phyloP scores from a whole-genome alignment of 1,140 invertebrate genomes.

The Cotesia glomerata region DNA sequence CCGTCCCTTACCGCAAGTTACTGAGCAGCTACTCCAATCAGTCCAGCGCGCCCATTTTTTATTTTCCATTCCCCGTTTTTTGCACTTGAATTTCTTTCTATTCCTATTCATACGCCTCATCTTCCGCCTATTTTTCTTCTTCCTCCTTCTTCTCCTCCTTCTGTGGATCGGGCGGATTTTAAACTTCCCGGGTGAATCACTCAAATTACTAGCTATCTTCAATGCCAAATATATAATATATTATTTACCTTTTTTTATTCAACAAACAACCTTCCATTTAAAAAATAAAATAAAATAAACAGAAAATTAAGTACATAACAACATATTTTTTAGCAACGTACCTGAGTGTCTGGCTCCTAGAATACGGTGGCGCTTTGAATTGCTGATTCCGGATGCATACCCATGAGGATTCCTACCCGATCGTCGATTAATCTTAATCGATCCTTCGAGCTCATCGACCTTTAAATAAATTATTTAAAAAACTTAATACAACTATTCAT shows the following conservation, averaged over 20 bases:
- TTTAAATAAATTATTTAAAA: not conserved
- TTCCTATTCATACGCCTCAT: too few relatives aligned
- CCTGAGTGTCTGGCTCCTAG: not conserved
- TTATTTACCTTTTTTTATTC: not conserved
- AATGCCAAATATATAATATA: conserved; percentile 22
- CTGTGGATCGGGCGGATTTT: not conserved
- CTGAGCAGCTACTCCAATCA: conserved; percentile 67
- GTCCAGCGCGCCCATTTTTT: conserved; percentile 66
- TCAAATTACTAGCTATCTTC: conserved; percentile 22
- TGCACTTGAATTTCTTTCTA: not conserved
- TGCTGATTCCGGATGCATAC: not conserved
- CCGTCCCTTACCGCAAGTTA: conserved; percentile 67
- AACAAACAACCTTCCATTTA: too few relatives aligned
- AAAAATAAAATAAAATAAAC: too few relatives aligned
- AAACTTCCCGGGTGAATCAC: not conserved
- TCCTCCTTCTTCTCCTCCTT: not conserved
- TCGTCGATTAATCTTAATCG: not conserved
- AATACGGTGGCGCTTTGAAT: not conserved
- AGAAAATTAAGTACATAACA: too few relatives aligned
- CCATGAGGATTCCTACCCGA: not conserved
- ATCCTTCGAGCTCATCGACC: not conserved
- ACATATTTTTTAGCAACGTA: not conserved
- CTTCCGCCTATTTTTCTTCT: conserved; percentile 2
- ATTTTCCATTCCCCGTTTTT: conserved; percentile 7
- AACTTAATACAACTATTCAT: not conserved